Percentiles rank a stretch among this genome's conserved stretches.
Conservation (phyloP, 2,888 invertebrate genomes). For the Ennomos quercinarius region DNA sequence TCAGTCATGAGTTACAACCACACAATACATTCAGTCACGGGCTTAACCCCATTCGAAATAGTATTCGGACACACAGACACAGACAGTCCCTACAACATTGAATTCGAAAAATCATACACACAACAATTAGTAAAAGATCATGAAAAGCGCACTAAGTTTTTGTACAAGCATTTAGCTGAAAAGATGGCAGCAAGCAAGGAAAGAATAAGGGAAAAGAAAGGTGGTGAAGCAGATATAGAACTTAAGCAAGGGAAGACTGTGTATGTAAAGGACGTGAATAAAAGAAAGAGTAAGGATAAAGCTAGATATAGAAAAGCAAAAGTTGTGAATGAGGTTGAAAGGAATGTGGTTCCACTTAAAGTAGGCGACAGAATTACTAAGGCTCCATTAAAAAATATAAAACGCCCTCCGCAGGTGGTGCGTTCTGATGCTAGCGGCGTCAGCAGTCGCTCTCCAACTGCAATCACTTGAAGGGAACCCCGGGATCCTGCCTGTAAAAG, state of each 20-base stretch:
- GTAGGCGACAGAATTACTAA: neutral
- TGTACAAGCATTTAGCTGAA: too few relatives aligned
- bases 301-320: neutral
- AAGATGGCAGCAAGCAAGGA: too few relatives aligned
- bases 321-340: neutral
- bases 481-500: neutral
- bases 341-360: neutral
- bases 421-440: neutral
- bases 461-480: neutral
- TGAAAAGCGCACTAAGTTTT: too few relatives aligned
- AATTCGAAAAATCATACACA: too few relatives aligned
- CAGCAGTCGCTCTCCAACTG: neutral
- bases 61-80: slow-evolving; percentile 2
- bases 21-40: neutral
- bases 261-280: neutral
- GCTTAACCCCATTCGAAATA: neutral
- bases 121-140: too few relatives aligned
- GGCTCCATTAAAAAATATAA: neutral
- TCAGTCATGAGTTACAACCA: neutral
- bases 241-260: neutral
- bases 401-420: neutral
- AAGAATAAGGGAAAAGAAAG: too few relatives aligned
- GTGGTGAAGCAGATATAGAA: neutral
- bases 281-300: neutral
- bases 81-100: too few relatives aligned